Base-by-base conservation (phyloP, 23 tunicate species). In the Trididemnum nubilum region DNA sequence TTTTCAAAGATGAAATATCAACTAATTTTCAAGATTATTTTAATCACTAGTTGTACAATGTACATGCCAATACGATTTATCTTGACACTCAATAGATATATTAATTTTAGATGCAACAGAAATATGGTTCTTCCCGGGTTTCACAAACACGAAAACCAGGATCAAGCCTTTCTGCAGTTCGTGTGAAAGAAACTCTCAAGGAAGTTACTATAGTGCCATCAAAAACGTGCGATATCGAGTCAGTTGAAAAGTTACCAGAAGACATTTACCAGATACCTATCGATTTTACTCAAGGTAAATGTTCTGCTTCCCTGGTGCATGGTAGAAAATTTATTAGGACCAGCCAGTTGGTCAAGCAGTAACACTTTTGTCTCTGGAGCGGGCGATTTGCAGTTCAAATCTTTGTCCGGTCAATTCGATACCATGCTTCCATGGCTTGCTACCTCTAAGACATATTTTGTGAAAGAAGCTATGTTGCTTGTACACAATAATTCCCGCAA, bases 171-270 rank as follows among this genome's bases (percentile, higher is more conserved):
- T 65, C 85, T 0, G 74, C 72, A 12, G 31, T 69, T 1, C 72
- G 87, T 3, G 38, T 83, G 64, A 89, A 83, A 79, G 88, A 73
- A 78, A 61, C 36, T 4, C 33, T 83, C 34, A 89, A 83, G 63
- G 88, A 79, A 83, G 88, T 83, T 21, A 49, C 39, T 22, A 67
- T 83, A 32, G 76, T 35, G 7, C 88, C 94, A 18, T 57, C 81
- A 22, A 25, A 73, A 60, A 83, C 88, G 9, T 59, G 34, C 23
- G 57, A 79, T 15, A 29, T 89, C 23, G 87, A 91, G 1, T 90
- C 86, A 1, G 35, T 91, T 9, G 97, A 86, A 57, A 58, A 65
- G 0, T 34, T 91, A 33, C 83, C 97, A 15, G 91, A 91, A 37
- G 97, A 79, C 23, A 69, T 59, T 0, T 91, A 82, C 81, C 49